These are phyloP conservation scores for Semnornis frantzii DNA, from an alignment of 2,113 vertebrate genomes.

Conservation along the genomic window DNA sequence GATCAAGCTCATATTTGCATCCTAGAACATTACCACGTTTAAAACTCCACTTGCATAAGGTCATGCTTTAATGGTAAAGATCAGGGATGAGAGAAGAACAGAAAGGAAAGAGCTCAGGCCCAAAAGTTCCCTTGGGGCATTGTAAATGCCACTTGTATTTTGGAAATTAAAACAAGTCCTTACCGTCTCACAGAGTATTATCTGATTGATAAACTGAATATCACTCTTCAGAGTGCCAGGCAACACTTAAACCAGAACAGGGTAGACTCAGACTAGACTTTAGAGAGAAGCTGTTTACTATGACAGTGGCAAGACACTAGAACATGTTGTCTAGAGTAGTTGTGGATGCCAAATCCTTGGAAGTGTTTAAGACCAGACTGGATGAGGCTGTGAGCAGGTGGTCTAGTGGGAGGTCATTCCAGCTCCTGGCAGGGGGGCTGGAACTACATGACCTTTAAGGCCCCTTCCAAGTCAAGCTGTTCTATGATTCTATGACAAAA, in stretches of 20 bases:
- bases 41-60: background rate
- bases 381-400: too few relatives aligned
- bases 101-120: background rate
- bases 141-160: background rate
- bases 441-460: too few relatives aligned
- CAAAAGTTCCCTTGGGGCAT: background rate
- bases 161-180: background rate
- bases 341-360: too few relatives aligned
- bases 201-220: background rate
- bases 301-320: too few relatives aligned
- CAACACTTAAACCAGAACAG: background rate
- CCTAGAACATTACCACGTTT: background rate
- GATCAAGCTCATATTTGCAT: background rate
- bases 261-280: too few relatives aligned
- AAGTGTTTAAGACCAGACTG: too few relatives aligned
- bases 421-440: too few relatives aligned
- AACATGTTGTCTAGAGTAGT: too few relatives aligned
- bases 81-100: background rate
- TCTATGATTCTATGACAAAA: background rate
- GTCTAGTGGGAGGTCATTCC: too few relatives aligned
- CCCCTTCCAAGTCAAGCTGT: too few relatives aligned
- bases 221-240: background rate
- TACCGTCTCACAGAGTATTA: background rate
- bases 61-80: accelerated
- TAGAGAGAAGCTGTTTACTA: too few relatives aligned